Base-by-base conservation (phyloP, 1,140 invertebrate species). In the Papilio aristodemus region DNA sequence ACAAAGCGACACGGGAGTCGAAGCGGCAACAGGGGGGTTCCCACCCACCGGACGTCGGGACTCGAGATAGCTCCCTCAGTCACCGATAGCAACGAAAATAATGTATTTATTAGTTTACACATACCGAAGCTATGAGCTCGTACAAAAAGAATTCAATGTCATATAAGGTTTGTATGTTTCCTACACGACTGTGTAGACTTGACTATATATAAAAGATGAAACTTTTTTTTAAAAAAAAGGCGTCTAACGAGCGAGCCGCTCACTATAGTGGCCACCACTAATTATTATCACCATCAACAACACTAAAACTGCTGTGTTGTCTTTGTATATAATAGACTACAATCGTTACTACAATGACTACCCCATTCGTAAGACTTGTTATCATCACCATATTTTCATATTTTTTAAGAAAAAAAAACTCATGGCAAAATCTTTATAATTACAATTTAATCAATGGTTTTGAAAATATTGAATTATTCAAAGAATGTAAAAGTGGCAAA, bases 1-100 rank as follows among this genome's bases (percentile, higher is more conserved):
- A 75, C 38, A 69, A 66, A 76, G 66, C 73, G 71, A 75, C 76
- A 77, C 71, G 68, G 66, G 70, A 76, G 60, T 73, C 73, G 71
- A 76, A 76, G 72, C 80, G 75, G 74, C 79, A 79, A 80, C 75
- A 79, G 77, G 76, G 75, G 74, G 80, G 72, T 69, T 68, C n/a
- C 76, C 76, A 72, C 77, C 79, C 76, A 80, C 84, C 78, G 85
- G 78, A 85, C 80, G 78, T 78, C 59, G 71, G 81, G 81, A 79
- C 83, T 78, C 59, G 71, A 82, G 81, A 79, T 84, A 84, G 76
- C 73, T 75, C 73, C 75, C 74, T 73, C 70, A 78, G 43, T 63
- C 14, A 22, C 39, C 43, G 59, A 69, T 71, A 69, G 19, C 39
- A 38, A 72, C 13, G 36, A 69, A 67, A 72, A 32, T 41, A 41